Conservation (phyloP, 2,113 vertebrate species). For the Mustelus asterias region DNA sequence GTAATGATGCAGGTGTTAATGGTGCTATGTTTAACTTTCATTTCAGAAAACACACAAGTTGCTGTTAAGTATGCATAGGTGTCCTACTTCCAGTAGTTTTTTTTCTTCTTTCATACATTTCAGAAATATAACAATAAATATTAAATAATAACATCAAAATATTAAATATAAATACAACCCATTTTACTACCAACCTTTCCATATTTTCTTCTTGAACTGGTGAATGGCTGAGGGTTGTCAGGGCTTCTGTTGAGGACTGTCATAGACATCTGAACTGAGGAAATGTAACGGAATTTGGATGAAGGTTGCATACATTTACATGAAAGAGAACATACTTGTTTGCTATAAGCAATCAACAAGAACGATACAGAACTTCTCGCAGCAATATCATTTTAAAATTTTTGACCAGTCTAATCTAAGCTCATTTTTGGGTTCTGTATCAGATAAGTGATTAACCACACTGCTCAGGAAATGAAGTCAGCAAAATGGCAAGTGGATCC, state of each 20-base stretch:
- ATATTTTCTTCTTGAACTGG: not conserved
- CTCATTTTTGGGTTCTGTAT: not conserved
- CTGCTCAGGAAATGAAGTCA: not conserved
- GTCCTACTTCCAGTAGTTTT: not conserved
- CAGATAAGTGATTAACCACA: not conserved
- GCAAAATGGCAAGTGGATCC: not conserved
- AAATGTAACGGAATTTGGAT: not conserved
- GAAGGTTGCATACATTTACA: not conserved
- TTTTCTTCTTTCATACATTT: not conserved
- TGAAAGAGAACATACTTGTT: not conserved
- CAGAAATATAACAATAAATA: not conserved
- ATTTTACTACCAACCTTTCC: not conserved
- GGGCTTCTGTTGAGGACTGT: not conserved
- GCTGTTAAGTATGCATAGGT: too few species aligned
- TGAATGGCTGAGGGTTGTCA: not conserved
- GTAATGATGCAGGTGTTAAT: conserved; percentile 49
- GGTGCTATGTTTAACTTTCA: not conserved
- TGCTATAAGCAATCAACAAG: not conserved
- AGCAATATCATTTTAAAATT: not conserved
- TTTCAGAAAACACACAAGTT: not conserved
- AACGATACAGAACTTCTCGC: not conserved
- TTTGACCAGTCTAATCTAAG: not conserved
- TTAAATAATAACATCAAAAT: not conserved
- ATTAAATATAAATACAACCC: not conserved
- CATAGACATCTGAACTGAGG: not conserved